A percentile compares a stretch with the other conserved stretches of the same genome.
Conservation (phyloP, 2,888 invertebrate genomes). For the Amblyteles armatorius region DNA sequence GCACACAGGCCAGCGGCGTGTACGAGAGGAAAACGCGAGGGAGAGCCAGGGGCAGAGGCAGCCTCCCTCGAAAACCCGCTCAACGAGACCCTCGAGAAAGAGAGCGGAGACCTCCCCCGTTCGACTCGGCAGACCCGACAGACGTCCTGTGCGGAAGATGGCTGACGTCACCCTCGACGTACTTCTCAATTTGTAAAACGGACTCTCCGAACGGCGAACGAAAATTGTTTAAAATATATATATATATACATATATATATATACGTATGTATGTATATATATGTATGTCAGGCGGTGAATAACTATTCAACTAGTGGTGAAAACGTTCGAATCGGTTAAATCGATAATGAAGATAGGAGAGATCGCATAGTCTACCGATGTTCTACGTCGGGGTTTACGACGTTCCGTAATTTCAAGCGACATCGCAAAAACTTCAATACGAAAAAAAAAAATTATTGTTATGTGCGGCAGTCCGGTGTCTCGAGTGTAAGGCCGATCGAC, state of each 20-base stretch:
- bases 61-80: slow-evolving; percentile 62
- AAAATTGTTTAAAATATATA: neutral
- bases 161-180: slow-evolving; percentile 63
- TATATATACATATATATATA: neutral
- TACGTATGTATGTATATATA: neutral
- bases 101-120: slow-evolving; percentile 45
- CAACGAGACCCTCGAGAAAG: slow-evolving; percentile 65
- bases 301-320: neutral
- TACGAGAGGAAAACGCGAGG: slow-evolving; percentile 37
- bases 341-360: neutral
- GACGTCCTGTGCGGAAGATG: slow-evolving; percentile 59
- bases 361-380: slow-evolving; percentile 57
- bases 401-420: slow-evolving; percentile 72
- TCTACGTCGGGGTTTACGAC: slow-evolving; percentile 75
- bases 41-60: slow-evolving; percentile 42
- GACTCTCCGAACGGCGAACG: neutral
- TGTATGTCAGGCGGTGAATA: neutral
- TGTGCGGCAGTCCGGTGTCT: slow-evolving; percentile 13
- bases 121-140: slow-evolving; percentile 35
- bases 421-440: neutral
- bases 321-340: neutral
- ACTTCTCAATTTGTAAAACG: slow-evolving; percentile 38
- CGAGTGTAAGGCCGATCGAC: neutral
- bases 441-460: neutral
- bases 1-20: slow-evolving; percentile 11